phyloP scores from a whole-genome alignment of 1,140 invertebrate species.

The Heliconius hewitsoni region DNA sequence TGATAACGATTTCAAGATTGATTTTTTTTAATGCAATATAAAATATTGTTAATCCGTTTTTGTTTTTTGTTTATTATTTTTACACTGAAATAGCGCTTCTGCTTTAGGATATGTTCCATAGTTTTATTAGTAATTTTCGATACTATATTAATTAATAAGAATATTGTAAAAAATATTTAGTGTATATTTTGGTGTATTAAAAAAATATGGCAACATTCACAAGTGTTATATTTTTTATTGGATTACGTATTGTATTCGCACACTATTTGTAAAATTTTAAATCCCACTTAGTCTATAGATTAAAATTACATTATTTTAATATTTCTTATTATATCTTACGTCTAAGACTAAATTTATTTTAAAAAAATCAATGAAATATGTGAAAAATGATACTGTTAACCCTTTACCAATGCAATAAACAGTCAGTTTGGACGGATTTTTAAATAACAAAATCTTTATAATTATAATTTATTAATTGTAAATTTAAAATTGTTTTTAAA shows the following conservation, averaged over 20 bases:
- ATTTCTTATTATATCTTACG: neutral
- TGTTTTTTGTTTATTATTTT: neutral
- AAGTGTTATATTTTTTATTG: slow-evolving; percentile 12
- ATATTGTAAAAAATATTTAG: slow-evolving; percentile 14
- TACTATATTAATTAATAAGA: neutral
- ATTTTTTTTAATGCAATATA: slow-evolving; percentile 28
- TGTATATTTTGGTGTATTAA: slow-evolving; percentile 10
- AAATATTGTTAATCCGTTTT: slow-evolving; percentile 30
- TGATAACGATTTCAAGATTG: slow-evolving; percentile 31
- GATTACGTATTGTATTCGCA: slow-evolving; percentile 3
- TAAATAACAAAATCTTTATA: neutral
- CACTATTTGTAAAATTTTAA: slow-evolving; percentile 14
- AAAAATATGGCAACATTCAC: slow-evolving; percentile 9
- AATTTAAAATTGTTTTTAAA: neutral
- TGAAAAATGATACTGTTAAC: neutral
- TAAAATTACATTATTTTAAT: slow-evolving; percentile 1
- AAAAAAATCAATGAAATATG: neutral
- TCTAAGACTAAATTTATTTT: neutral
- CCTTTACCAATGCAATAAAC: neutral
- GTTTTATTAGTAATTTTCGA: neutral
- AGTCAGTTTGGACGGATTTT: neutral
- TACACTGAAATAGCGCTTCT: neutral
- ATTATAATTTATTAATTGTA: neutral
- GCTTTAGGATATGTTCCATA: neutral
- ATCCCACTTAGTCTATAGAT: slow-evolving; percentile 3